Evolutionary conservation across 2,113 vertebrate species (phyloP).

Genomic region (Misgurnus mizolepis): DNA sequence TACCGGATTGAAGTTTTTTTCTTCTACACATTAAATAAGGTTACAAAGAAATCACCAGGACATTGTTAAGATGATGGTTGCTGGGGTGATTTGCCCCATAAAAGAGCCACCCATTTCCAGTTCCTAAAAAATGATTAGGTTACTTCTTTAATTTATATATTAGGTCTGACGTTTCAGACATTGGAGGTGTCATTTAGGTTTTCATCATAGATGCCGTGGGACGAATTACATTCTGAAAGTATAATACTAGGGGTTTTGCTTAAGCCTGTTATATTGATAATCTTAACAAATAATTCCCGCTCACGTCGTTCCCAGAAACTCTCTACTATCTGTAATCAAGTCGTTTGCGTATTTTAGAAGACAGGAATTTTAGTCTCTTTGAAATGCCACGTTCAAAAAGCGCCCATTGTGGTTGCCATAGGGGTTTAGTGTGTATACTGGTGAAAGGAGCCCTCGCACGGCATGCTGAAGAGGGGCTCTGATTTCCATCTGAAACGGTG

Average conservation of each 20-base stretch:
- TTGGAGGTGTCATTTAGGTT: too few species aligned
- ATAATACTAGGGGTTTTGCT: background rate
- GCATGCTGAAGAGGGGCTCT: constrained; percentile 68
- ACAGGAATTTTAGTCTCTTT: constrained; percentile 64
- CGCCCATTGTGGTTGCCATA: constrained; percentile 71
- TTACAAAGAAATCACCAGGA: too few species aligned
- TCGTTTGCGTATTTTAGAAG: constrained; percentile 46
- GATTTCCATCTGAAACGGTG: constrained; percentile 81
- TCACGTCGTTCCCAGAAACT: constrained; percentile 40
- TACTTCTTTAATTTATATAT: too few species aligned
- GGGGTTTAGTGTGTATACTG: constrained; percentile 71
- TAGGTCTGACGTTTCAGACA: too few species aligned
- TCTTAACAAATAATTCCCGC: constrained; percentile 12
- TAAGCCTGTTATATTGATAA: background rate
- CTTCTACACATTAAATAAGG: background rate
- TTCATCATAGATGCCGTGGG: too few species aligned
- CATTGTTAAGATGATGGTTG: background rate
- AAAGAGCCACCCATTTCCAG: too few species aligned
- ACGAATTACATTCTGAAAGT: background rate
- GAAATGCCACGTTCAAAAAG: constrained; percentile 71
- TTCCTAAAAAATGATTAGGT: too few species aligned
- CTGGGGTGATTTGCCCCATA: background rate
- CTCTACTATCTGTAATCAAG: constrained; percentile 30
- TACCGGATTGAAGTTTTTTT: constrained; percentile 52
- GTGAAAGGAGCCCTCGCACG: constrained; percentile 69